Percentiles rank a stretch among this genome's conserved stretches.
These are phyloP conservation scores for Tautogolabrus adspersus DNA, from an alignment of 2,113 vertebrate genomes.

Conservation along the genomic window DNA sequence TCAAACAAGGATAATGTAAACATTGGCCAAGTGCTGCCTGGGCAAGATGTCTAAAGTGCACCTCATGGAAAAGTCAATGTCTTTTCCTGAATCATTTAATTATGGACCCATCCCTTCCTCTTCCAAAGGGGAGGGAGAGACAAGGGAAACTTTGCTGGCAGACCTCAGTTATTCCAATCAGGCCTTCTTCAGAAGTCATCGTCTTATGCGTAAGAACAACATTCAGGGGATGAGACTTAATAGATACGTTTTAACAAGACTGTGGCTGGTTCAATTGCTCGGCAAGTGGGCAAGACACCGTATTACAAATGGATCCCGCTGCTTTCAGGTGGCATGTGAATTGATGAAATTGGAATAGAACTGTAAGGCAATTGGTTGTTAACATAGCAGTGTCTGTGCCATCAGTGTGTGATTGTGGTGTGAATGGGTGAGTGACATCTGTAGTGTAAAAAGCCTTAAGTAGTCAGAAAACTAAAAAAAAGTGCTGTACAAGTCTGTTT, in stretches of 20 bases:
- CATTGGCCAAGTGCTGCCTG: constrained; percentile 24
- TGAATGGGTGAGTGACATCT: no score
- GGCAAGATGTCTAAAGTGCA: constrained; percentile 30
- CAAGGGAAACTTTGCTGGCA: constrained; percentile 48
- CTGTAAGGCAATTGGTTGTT: no score
- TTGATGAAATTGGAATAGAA: no score
- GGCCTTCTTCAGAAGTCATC: constrained; percentile 56
- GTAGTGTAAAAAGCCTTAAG: no score
- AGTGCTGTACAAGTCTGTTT: constrained; percentile 24
- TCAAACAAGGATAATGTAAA: constrained; percentile 1
- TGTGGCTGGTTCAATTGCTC: no score
- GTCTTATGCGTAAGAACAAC: constrained; percentile 48
- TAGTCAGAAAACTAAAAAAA: no score
- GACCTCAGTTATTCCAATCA: constrained; percentile 63
- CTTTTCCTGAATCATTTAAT: constrained; percentile 70
- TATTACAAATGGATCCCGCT: no score
- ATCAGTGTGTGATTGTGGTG: no score
- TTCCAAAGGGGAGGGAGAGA: constrained; percentile 55
- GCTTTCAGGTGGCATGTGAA: no score
- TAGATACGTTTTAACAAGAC: constrained; percentile 12
- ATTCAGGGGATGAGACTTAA: constrained; percentile 58
- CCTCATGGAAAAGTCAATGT: constrained; percentile 55
- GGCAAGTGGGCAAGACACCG: no score
- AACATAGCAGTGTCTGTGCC: no score
- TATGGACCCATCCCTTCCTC: constrained; percentile 70